These are phyloP conservation scores for Chrysochloris asiatica DNA, from an alignment of 2,113 vertebrate species.

Conservation along the genomic window DNA sequence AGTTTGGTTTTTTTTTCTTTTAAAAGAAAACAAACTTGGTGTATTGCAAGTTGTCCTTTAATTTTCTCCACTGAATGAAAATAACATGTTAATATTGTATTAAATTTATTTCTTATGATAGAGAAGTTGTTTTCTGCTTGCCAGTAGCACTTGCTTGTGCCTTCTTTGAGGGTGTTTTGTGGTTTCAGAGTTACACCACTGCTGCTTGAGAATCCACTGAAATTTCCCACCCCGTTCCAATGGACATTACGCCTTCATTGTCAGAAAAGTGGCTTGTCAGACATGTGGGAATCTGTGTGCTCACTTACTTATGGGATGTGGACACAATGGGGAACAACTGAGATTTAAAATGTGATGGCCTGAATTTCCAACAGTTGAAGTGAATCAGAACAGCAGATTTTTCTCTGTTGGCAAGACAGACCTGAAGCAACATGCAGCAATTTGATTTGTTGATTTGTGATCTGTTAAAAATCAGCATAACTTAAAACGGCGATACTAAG, in stretches of 20 bases:
- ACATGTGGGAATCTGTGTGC: neutral
- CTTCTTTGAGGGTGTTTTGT: neutral
- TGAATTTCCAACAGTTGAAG: slow-evolving; percentile 50
- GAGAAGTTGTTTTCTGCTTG: neutral
- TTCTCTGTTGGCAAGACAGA: slow-evolving; percentile 64
- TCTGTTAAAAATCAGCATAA: slow-evolving; percentile 67
- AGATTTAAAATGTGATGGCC: slow-evolving; percentile 52
- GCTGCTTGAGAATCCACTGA: neutral
- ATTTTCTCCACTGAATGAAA: neutral
- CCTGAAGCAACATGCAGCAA: slow-evolving; percentile 55
- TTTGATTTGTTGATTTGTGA: slow-evolving; percentile 58
- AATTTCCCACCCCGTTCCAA: neutral
- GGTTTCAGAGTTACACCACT: neutral
- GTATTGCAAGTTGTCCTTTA: neutral
- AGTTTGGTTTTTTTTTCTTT: neutral
- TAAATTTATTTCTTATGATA: neutral
- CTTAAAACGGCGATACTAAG: slow-evolving; percentile 36
- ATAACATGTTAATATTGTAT: neutral
- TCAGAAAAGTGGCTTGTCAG: neutral
- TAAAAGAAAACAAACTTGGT: slow-evolving; percentile 3
- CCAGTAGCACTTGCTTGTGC: neutral
- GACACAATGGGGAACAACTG: slow-evolving; percentile 60
- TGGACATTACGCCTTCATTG: neutral
- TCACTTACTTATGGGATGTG: slow-evolving; percentile 57
- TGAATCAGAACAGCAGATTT: slow-evolving; percentile 65